These are phyloP conservation scores for Limnephilus auricula DNA, from an alignment of 2,888 invertebrate genomes.

Conservation along the genomic window DNA sequence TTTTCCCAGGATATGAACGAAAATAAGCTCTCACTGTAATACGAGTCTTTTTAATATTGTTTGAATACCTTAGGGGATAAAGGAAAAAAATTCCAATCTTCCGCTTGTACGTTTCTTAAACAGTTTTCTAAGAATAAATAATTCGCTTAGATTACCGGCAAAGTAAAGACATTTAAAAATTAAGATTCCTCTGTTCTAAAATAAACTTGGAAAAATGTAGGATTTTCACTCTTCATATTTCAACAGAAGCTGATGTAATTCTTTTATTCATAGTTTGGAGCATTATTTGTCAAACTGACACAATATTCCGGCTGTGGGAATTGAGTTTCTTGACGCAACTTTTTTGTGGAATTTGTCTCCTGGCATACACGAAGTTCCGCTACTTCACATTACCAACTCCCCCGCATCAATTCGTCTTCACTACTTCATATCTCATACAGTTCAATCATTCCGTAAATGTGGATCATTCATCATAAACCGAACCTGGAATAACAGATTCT, in stretches of 20 bases:
- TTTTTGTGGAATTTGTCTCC: neutral
- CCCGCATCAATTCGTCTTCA: neutral
- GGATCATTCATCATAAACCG: neutral
- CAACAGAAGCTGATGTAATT: neutral
- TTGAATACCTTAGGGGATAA: neutral
- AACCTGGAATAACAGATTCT: neutral
- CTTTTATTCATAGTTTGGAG: neutral
- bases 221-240: neutral
- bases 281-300: neutral
- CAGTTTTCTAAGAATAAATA: neutral
- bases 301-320: conserved; percentile 2
- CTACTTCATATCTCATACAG: neutral
- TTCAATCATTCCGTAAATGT: neutral
- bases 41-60: neutral
- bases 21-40: neutral
- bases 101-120: neutral
- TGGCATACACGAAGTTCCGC: neutral
- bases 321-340: neutral
- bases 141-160: neutral
- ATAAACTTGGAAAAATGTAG: neutral
- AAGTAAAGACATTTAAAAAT: neutral
- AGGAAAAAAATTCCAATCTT: neutral
- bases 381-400: neutral
- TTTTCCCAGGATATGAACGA: neutral
- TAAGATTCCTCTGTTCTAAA: neutral